Evolutionary conservation across 2,113 vertebrate genomes (phyloP).

Genomic region (Megalops atlanticus): DNA sequence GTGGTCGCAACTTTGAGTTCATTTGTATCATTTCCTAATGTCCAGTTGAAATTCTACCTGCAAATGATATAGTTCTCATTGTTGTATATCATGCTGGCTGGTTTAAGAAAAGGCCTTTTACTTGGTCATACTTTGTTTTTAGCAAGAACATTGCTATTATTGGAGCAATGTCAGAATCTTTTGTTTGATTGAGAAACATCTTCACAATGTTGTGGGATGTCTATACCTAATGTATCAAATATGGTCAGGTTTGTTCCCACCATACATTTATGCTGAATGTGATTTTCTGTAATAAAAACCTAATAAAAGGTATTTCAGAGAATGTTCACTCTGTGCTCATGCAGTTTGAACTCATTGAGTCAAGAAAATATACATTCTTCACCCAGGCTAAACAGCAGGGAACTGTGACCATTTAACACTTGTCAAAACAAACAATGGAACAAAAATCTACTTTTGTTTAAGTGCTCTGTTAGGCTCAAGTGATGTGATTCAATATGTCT

Average conservation of each 20-base stretch:
- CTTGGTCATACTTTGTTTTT: background rate
- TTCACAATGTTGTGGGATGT: background rate
- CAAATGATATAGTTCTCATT: too few species aligned
- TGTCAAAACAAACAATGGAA: background rate
- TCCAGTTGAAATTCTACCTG: too few species aligned
- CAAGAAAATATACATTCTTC: slow-evolving; percentile 1
- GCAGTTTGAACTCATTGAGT: background rate
- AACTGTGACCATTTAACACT: background rate
- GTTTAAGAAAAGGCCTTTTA: too few species aligned
- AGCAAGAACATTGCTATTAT: background rate
- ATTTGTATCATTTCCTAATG: too few species aligned
- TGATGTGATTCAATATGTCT: slow-evolving; percentile 4
- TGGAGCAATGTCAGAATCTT: background rate
- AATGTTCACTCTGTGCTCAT: background rate
- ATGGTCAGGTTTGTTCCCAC: background rate
- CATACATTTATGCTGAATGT: background rate
- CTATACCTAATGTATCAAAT: background rate
- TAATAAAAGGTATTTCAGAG: background rate
- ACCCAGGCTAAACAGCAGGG: background rate
- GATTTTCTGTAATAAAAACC: background rate
- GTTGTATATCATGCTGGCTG: too few species aligned
- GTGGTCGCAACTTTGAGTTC: too few species aligned
- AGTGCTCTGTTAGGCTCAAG: background rate
- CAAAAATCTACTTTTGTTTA: slow-evolving; percentile 2
- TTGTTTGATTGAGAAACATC: background rate